A percentile compares a stretch with the other conserved stretches of the same genome.
phyloP scores from a whole-genome alignment of 1,140 invertebrate species.

The Tenebrio molitor region DNA sequence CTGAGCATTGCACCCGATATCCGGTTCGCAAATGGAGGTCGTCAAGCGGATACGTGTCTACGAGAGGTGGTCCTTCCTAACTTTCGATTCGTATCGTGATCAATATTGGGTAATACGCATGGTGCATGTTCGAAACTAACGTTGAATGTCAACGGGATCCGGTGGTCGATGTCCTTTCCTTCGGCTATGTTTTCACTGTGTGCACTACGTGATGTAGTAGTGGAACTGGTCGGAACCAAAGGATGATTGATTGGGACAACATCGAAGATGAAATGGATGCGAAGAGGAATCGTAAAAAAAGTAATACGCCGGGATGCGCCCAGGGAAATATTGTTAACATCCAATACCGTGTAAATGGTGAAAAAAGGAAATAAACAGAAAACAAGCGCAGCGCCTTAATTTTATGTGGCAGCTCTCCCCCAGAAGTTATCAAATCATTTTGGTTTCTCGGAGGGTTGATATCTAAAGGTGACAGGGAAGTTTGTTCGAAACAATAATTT shows the following conservation, averaged over 20 bases:
- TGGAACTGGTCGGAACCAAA: neutral
- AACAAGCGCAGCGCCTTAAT: too few relatives aligned
- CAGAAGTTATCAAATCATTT: too few relatives aligned
- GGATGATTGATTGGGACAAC: constrained; percentile 17
- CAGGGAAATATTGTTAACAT: constrained; percentile 27
- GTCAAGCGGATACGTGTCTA: constrained; percentile 31
- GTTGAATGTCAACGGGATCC: constrained; percentile 20
- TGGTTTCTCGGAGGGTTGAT: too few relatives aligned
- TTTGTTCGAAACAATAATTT: too few relatives aligned
- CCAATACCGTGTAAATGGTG: neutral
- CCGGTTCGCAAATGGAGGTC: constrained; percentile 32
- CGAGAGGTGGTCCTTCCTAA: constrained; percentile 25
- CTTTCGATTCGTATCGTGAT: constrained; percentile 24
- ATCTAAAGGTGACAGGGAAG: too few relatives aligned
- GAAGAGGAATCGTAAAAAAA: constrained; percentile 8
- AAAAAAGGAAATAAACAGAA: neutral
- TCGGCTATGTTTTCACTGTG: neutral
- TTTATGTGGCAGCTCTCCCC: too few relatives aligned
- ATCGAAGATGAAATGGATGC: constrained; percentile 3
- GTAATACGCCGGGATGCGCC: constrained; percentile 1
- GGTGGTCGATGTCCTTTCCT: constrained; percentile 17
- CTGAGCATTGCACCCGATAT: constrained; percentile 35
- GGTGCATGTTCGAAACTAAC: constrained; percentile 8
- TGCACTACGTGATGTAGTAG: constrained; percentile 1
- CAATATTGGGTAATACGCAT: constrained; percentile 23